Percentiles rank a stretch among this genome's conserved stretches.
Conservation (phyloP, 1,140 invertebrate genomes). For the Epicauta chinensis region DNA sequence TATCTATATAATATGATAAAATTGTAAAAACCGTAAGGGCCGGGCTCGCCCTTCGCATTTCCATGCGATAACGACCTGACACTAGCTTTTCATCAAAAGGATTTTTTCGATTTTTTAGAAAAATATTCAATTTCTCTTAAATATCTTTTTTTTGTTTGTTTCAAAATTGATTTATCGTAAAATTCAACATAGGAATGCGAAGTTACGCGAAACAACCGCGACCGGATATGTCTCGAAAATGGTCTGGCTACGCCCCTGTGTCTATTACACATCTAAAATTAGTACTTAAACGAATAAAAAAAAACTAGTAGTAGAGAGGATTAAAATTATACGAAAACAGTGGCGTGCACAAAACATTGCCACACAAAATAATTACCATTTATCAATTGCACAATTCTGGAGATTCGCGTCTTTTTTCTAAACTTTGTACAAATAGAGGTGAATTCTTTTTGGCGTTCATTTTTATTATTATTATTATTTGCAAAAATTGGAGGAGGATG, state of each 20-base stretch:
- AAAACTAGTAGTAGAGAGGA: no score
- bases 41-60: slow-evolving; percentile 34
- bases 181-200: slow-evolving; percentile 36
- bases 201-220: slow-evolving; percentile 25
- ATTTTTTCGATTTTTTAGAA: slow-evolving; percentile 34
- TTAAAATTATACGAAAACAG: neutral
- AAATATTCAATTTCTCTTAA: slow-evolving; percentile 34
- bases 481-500: no score
- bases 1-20: slow-evolving; percentile 34
- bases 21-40: slow-evolving; percentile 37
- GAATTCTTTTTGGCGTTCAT: no score
- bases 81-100: slow-evolving; percentile 21
- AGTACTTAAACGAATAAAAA: no score
- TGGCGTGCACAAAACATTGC: slow-evolving; percentile 27
- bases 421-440: no score
- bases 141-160: no score
- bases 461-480: no score
- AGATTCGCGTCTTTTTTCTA: slow-evolving; percentile 11
- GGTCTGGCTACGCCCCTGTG: slow-evolving; percentile 34
- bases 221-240: slow-evolving; percentile 44
- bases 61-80: slow-evolving; percentile 43
- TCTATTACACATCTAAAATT: no score
- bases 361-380: slow-evolving; percentile 39
- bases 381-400: slow-evolving; percentile 26
- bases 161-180: no score